Base-by-base conservation (phyloP, 2,113 vertebrate species). In the human region DNA sequence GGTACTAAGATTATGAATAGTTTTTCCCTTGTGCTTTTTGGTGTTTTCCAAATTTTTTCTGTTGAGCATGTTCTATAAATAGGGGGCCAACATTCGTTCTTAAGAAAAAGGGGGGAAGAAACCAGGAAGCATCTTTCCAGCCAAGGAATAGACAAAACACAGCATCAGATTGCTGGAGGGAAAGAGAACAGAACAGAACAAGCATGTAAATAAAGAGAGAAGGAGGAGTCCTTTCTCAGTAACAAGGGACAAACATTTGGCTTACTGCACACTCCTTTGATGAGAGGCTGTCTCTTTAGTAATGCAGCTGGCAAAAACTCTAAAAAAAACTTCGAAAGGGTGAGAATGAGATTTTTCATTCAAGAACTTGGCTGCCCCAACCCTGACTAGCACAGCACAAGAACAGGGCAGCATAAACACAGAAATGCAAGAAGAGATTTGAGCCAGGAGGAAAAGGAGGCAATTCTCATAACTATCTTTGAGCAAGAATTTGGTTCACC, bases 1-100 rank as follows among this genome's bases (percentile, higher is more conserved):
- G 70, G 22, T n/a, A 81, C 50, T 78, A 89, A 32, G 94, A 73
- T 83, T 93, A 93, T 35, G 27, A 94, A 50, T 91, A 66, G 20
- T 45, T 89, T 95, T 96, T 85, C 83, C 82, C 61, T 96, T 75
- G 94, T 86, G 83, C 66, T 97, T 96, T 96, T 96, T 61, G 92
- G 68, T 98, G 75, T 97, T 97, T 97, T 97, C 84, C 95, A 93
- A 70, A 45, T 95, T 94, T 96, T 95, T 80, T 92, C 50, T 87
- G 32, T 40, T 92, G 88, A 96, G 32, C 16, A 84, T 81, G 38
- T 93, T 90, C 55, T 94, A 43, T 45, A 94, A 94, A 50, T 13
- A 78, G 45, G n/a, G 45, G 45, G 30, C 64, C 23, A 91, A 66
- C 6, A 57, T 38, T 95, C 22, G 45, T 96, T 97, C 83, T 80